Conservation (phyloP, 2,797 vertebrate genomes). For the Rhinichthys osculus region DNA sequence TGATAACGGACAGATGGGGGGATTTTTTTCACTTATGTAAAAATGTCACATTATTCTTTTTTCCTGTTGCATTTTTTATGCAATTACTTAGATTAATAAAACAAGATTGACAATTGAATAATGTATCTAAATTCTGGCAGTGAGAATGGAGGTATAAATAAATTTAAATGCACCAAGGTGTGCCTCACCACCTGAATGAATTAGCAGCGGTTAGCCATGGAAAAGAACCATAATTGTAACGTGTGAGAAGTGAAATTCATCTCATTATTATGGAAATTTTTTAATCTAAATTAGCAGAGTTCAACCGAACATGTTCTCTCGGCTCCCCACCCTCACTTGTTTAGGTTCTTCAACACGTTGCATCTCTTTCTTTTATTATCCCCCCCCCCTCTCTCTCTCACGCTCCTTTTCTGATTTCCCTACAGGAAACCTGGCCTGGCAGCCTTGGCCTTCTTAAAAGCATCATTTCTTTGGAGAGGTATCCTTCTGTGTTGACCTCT, state of each 20-base stretch:
- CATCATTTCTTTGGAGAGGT: slow-evolving; percentile 80
- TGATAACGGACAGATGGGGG: slow-evolving; percentile 73
- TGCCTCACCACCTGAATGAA: slow-evolving; percentile 33
- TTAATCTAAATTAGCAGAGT: slow-evolving; percentile 67
- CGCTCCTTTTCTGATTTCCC: slow-evolving; percentile 65
- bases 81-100: slow-evolving; percentile 77
- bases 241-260: slow-evolving; percentile 65
- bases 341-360: slow-evolving; percentile 66
- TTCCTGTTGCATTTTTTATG: slow-evolving; percentile 70
- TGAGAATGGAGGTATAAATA: slow-evolving; percentile 31
- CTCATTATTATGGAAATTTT: slow-evolving; percentile 59
- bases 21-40: slow-evolving; percentile 73
- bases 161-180: slow-evolving; percentile 27
- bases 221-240: slow-evolving; percentile 54
- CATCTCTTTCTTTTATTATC: slow-evolving; percentile 45
- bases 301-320: slow-evolving; percentile 50
- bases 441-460: slow-evolving; percentile 81
- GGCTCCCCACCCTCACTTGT: slow-evolving; percentile 60
- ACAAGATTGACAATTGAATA: slow-evolving; percentile 48
- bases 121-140: slow-evolving; percentile 52
- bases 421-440: slow-evolving; percentile 69
- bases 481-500: slow-evolving; percentile 81
- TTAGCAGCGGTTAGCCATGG: slow-evolving; percentile 29
- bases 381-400: slow-evolving; percentile 60
- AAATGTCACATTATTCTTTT: slow-evolving; percentile 68